Evolutionary conservation across 2,113 vertebrate genomes (phyloP).

Genomic region (Fulmarus glacialis): DNA sequence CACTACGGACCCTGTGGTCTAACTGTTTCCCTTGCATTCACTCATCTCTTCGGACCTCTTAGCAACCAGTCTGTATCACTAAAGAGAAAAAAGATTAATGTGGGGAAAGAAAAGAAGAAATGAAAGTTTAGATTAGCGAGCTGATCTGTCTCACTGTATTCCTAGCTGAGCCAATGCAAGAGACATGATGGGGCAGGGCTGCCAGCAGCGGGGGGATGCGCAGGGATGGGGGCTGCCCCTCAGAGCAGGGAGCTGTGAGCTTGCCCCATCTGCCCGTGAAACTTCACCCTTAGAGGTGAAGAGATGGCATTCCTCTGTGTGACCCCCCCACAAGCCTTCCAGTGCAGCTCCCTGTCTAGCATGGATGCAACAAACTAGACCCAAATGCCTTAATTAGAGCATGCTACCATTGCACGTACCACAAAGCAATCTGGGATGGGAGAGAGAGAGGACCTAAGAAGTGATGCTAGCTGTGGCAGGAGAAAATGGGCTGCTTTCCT

Average conservation of each 20-base stretch:
- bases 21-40: background rate
- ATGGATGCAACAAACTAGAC: background rate
- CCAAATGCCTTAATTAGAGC: background rate
- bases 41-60: background rate
- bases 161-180: background rate
- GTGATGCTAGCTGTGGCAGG: background rate
- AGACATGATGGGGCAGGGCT: accelerated
- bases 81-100: background rate
- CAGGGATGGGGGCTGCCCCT: background rate
- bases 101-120: background rate
- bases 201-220: accelerated
- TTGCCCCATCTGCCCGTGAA: background rate
- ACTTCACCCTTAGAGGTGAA: background rate
- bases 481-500: background rate
- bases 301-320: background rate
- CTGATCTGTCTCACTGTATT: background rate
- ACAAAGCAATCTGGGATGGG: background rate
- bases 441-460: background rate
- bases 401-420: background rate
- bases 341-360: background rate
- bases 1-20: background rate
- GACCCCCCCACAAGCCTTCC: background rate
- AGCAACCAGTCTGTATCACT: background rate
- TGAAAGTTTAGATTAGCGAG: background rate
- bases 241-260: background rate